Evolutionary conservation across 1,140 invertebrate species (phyloP), one percentile per base, ranked within the genome.

Genomic region (Probaryconus sp.): DNA sequence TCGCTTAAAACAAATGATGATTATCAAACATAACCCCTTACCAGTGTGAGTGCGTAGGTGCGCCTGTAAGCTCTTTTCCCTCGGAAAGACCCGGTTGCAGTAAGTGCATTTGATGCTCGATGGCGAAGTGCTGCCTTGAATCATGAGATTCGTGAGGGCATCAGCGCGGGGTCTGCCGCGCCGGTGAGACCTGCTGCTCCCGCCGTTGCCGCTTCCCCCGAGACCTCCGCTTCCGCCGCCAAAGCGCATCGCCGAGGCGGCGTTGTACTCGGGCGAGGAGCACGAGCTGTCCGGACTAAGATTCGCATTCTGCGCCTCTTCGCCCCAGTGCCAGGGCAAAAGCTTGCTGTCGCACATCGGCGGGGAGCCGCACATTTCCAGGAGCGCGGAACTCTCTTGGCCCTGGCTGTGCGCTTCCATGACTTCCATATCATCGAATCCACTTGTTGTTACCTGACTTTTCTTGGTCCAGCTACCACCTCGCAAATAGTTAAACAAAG

Each of bases 1-100:
- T 18, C 16, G 2, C 7, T 38, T 5, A 7, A 18, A 14, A 26
- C 10, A n/a, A 38, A 35, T 1, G 40, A 40, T 35, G 33, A 47
- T 50, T 40, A 18, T 3, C 11, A 17, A 24, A 65, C 50, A 31
- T 38, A 47, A 38, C 45, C 21, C 48, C 17, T 79, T 86, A 93
- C 93, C 94, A 80, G 94, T 95, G 77, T 95, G 94, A 1, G 93
- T 95, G 72, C 94, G 88, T 18, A 94, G 82, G 82, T 95, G 94
- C n/a, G 94, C 94, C 83, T 94, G 93, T 0, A 95, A 85, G 9
- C 92, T 94, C 85, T 95, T 95, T 81, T 94, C 93, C 68, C 94
- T 84, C 4, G 94, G 94, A 82, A 95, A 95, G 5, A 94, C 93
- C 45, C 94, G 85, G 48, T 90, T 90, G 83, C 94, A 95, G 76